These are phyloP conservation scores for Heliconius sara DNA, from an alignment of 2,888 invertebrate genomes.

Conservation along the genomic window DNA sequence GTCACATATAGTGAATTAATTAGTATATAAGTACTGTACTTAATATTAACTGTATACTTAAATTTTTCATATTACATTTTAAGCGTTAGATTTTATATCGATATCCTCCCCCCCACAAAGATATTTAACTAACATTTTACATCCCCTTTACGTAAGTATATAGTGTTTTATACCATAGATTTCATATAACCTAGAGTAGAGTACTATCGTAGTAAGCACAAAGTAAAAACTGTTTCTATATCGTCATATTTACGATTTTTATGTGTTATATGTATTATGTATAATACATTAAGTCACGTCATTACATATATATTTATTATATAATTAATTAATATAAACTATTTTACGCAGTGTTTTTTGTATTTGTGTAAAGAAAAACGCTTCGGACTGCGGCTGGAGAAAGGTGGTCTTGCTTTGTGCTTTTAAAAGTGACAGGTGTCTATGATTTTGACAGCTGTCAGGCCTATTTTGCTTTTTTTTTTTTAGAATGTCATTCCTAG, in stretches of 20 bases:
- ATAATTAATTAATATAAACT: conserved; percentile 55
- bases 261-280: conserved; percentile 54
- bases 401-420: conserved; percentile 64
- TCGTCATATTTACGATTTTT: conserved; percentile 60
- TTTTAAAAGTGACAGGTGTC: conserved; percentile 29
- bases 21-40: conserved; percentile 46
- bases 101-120: conserved; percentile 37
- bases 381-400: conserved; percentile 55
- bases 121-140: conserved; percentile 43
- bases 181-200: conserved; percentile 53
- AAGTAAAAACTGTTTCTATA: conserved; percentile 69
- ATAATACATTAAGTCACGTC: conserved; percentile 52
- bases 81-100: conserved; percentile 46
- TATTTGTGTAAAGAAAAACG: conserved; percentile 65
- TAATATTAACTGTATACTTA: conserved; percentile 39
- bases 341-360: conserved; percentile 65
- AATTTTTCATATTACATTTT: conserved; percentile 42
- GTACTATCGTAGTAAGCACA: conserved; percentile 70
- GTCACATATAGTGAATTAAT: conserved; percentile 33
- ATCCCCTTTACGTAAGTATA: conserved; percentile 43
- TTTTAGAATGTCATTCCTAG: conserved; percentile 38
- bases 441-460: conserved; percentile 32
- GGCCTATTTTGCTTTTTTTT: conserved; percentile 36
- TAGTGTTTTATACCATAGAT: conserved; percentile 55
- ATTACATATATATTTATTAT: conserved; percentile 53